phyloP scores from a whole-genome alignment of 2,113 vertebrate genomes.

The Prunella fulvescens region DNA sequence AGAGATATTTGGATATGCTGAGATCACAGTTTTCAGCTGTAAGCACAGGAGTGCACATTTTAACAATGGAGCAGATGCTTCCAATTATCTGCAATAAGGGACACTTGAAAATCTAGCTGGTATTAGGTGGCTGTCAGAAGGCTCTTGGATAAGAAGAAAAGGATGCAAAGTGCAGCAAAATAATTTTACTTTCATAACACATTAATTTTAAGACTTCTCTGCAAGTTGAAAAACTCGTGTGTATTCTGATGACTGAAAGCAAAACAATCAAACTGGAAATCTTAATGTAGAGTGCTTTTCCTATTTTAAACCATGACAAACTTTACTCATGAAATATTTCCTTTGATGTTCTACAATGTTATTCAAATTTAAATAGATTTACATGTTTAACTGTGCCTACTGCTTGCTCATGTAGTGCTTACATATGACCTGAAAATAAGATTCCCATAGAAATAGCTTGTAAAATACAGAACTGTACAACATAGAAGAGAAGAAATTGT shows the following conservation, averaged over 20 bases:
- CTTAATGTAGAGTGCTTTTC: not conserved
- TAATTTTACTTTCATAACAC: not conserved
- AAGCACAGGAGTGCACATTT: not conserved
- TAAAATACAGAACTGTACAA: not conserved
- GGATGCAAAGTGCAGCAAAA: not conserved
- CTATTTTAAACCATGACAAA: not conserved
- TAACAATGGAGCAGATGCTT: constrained; percentile 25
- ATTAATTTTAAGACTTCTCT: not conserved
- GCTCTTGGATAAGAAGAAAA: not conserved
- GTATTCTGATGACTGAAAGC: not conserved
- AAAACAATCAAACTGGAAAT: not conserved
- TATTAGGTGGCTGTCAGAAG: not conserved
- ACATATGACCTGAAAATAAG: not conserved
- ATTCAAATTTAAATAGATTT: not conserved
- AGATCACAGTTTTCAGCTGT: not conserved
- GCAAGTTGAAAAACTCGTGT: not conserved
- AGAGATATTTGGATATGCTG: not conserved
- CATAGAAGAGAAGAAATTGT: not conserved
- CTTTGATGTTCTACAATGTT: not conserved
- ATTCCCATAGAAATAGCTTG: not conserved
- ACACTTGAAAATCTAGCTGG: not conserved
- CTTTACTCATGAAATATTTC: not conserved
- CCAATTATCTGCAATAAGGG: constrained; percentile 1
- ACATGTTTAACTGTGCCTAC: not conserved
- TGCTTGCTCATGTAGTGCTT: not conserved